These are phyloP conservation scores for Natrix natrix DNA, from an alignment of 2,797 vertebrate genomes.

Conservation along the genomic window DNA sequence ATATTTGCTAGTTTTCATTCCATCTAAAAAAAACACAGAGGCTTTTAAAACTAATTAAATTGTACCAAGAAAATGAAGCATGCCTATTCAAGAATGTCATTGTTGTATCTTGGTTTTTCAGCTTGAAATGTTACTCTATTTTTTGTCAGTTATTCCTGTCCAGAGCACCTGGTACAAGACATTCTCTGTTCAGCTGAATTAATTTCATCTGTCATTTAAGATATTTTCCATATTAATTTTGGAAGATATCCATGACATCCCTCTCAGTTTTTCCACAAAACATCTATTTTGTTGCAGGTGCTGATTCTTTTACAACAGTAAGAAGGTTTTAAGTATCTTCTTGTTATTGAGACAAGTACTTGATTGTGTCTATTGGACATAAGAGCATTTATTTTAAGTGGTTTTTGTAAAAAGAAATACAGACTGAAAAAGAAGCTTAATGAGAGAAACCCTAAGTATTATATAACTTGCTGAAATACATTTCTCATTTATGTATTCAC, in stretches of 20 bases:
- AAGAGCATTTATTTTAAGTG: background rate
- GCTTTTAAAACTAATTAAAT: background rate
- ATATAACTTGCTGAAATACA: background rate
- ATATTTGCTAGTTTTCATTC: background rate
- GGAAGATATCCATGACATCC: background rate
- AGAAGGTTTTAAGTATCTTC: background rate
- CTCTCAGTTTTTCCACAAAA: background rate
- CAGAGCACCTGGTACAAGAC: background rate
- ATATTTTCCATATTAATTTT: background rate
- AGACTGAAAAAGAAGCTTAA: background rate
- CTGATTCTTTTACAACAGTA: background rate
- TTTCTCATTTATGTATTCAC: background rate
- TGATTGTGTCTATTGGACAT: background rate
- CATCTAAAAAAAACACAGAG: background rate
- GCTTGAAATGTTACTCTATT: background rate
- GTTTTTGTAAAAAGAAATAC: background rate
- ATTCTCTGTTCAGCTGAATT: constrained; percentile 5
- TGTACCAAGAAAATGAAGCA: background rate
- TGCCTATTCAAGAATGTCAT: background rate
- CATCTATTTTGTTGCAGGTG: rapidly evolving
- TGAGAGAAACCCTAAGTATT: background rate
- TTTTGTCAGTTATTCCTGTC: background rate
- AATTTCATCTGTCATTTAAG: constrained; percentile 19
- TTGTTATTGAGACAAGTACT: background rate
- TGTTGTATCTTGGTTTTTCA: background rate